These are phyloP conservation scores for Hyles lineata DNA, from an alignment of 2,888 invertebrate species.

Conservation along the genomic window DNA sequence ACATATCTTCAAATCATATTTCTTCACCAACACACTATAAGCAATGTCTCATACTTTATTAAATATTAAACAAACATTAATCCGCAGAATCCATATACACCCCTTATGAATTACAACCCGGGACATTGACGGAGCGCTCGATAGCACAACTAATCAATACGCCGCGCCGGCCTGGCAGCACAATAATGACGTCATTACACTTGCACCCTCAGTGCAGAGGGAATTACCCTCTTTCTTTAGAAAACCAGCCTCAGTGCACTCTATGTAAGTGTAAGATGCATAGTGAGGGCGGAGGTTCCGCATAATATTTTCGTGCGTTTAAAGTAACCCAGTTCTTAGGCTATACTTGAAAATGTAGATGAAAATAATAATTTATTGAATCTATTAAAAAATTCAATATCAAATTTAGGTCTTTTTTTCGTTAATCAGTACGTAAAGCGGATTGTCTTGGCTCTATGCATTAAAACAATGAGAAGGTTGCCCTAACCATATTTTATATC, in stretches of 20 bases:
- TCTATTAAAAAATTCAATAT: too few relatives aligned
- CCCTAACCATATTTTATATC: too few relatives aligned
- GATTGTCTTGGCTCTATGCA: too few relatives aligned
- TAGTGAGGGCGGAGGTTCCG: not conserved
- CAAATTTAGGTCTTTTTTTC: too few relatives aligned
- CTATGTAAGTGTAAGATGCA: not conserved
- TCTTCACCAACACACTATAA: too few relatives aligned
- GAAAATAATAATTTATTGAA: too few relatives aligned
- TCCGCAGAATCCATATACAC: not conserved
- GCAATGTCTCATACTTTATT: not conserved
- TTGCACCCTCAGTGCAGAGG: slow-evolving; percentile 47
- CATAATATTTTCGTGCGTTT: not conserved
- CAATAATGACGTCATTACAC: slow-evolving; percentile 52
- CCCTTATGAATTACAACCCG: not conserved
- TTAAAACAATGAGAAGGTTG: too few relatives aligned
- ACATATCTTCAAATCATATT: too few relatives aligned
- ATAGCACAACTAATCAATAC: slow-evolving; percentile 50
- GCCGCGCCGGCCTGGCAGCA: slow-evolving; percentile 40
- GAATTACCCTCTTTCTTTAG: slow-evolving; percentile 40
- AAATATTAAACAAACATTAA: not conserved
- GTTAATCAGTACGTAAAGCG: too few relatives aligned
- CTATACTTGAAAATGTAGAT: too few relatives aligned
- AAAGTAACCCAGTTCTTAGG: too few relatives aligned
- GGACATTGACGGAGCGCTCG: slow-evolving; percentile 11
- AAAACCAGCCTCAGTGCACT: slow-evolving; percentile 33